These are phyloP conservation scores for Schizothorax lantsangensis DNA, from an alignment of 2,797 vertebrate genomes.

Conservation along the genomic window DNA sequence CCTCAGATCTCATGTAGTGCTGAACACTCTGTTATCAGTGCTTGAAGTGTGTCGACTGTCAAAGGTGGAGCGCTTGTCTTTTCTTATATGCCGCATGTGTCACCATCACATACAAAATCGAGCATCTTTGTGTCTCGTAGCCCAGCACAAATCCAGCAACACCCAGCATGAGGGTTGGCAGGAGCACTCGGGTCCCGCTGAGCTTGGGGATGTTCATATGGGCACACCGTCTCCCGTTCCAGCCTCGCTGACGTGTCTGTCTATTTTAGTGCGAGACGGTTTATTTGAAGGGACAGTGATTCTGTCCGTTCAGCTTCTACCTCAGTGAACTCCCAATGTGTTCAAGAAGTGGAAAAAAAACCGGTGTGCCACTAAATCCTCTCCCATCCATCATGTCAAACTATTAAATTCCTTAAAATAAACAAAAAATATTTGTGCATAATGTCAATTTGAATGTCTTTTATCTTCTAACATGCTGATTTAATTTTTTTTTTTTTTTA, in stretches of 20 bases:
- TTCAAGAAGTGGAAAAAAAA: slow-evolving; percentile 17
- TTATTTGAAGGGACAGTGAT: slow-evolving; percentile 28
- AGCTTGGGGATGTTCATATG: slow-evolving; percentile 48
- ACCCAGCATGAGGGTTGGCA: slow-evolving; percentile 41
- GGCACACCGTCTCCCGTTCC: slow-evolving; percentile 25
- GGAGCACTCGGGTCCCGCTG: slow-evolving; percentile 33
- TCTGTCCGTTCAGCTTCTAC: slow-evolving; percentile 2
- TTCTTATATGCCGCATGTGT: slow-evolving; percentile 34
- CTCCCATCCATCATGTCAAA: no score
- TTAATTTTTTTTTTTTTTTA: no score
- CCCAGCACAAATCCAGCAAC: slow-evolving; percentile 33
- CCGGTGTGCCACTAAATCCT: no score
- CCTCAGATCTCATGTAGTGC: slow-evolving; percentile 2
- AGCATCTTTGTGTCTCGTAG: slow-evolving; percentile 47
- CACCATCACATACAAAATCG: slow-evolving; percentile 39
- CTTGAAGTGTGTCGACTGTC: slow-evolving; percentile 35
- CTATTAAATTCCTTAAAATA: no score
- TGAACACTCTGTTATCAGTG: background rate
- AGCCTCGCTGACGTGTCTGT: slow-evolving; percentile 31
- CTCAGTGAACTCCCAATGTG: background rate
- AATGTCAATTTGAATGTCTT: no score
- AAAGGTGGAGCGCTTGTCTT: slow-evolving; percentile 38
- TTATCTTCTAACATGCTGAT: no score
- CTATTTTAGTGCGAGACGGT: background rate
- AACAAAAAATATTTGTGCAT: no score